Base-by-base conservation (phyloP, 1,140 invertebrate genomes). In the Scylla paramamosain region DNA sequence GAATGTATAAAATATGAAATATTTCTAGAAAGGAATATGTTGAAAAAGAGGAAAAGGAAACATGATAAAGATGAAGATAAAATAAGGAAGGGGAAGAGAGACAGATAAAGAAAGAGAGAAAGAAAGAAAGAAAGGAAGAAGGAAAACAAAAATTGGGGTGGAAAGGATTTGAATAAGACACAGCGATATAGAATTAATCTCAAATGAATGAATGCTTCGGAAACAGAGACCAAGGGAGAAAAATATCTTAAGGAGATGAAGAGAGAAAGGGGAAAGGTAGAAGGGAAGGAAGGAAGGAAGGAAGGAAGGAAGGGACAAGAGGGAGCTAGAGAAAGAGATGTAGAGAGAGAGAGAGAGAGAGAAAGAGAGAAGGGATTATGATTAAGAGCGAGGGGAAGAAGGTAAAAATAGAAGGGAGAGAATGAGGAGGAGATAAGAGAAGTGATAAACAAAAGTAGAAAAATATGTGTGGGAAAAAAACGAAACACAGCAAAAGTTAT, bases 11-110 rank as follows among this genome's bases (percentile, higher is more conserved):
- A 59, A 59, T 12, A 3, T 12, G 2, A 3, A 59, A 59, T 12
- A 59, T 12, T 59, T 12, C 1, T 59, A 59, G 52, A 59, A 59
- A 0, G 25, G 87, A 32, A n/a, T 4, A 45, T 7, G 32, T 32
- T 45, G 4, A 29, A 52, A 46, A 25, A 25, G 10, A 12, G n/a
- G 25, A 10, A 52, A 45, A 29, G n/a, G 0, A 20, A n/a, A 28
- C 46, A 52, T 4, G 16, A 45, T 48, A 12, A 28, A 91, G 32
- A 48, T 12, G 16, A 28, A 84, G 91, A 93, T 31, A 84, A 45
- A 93, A 45, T 83, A 31, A 93, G 91, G 77, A 77, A 93, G 91
- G 84, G 91, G 45, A 77, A 93, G 31, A 83, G 29, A 39, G 28
- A 45, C 6, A 39, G 52, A 14, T 2, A 45, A 7, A 83, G 31